A percentile compares a stretch with the other conserved stretches of the same genome.
These are phyloP conservation scores for Chymomyza fuscimana DNA, from an alignment of 2,888 invertebrate species.

Conservation along the genomic window DNA sequence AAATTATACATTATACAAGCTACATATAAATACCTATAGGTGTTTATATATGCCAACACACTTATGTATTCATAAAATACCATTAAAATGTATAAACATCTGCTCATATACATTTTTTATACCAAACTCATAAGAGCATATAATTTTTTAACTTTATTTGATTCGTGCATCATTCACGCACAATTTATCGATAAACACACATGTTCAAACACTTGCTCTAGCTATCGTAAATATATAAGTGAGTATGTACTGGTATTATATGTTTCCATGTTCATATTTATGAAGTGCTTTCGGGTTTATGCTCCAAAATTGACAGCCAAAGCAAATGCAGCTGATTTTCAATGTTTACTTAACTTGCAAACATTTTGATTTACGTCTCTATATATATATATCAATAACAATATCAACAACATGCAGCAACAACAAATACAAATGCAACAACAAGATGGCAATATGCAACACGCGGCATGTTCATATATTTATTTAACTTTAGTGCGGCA, in stretches of 20 bases:
- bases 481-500: conserved; percentile 63
- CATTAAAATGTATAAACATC: background rate
- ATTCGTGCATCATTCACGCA: conserved; percentile 68
- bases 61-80: background rate
- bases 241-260: background rate
- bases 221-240: background rate
- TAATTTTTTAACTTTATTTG: conserved; percentile 55
- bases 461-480: conserved; percentile 67
- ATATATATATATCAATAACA: conserved; percentile 66
- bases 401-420: conserved; percentile 42
- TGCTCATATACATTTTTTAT: background rate
- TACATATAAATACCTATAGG: too few relatives aligned
- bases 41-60: background rate
- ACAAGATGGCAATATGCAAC: conserved; percentile 48
- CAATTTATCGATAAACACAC: conserved; percentile 54
- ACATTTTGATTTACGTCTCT: conserved; percentile 45
- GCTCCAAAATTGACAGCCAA: background rate
- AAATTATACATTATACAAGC: too few relatives aligned
- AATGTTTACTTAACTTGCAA: conserved; percentile 58
- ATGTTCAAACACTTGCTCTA: background rate
- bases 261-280: background rate
- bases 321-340: conserved; percentile 56
- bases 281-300: background rate
- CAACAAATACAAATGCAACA: conserved; percentile 16
- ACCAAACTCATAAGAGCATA: background rate